Evolutionary conservation across 2,113 vertebrate genomes (phyloP), one percentile per base, ranked within the genome.

Genomic region (Ibidorhyncha struthersii): DNA sequence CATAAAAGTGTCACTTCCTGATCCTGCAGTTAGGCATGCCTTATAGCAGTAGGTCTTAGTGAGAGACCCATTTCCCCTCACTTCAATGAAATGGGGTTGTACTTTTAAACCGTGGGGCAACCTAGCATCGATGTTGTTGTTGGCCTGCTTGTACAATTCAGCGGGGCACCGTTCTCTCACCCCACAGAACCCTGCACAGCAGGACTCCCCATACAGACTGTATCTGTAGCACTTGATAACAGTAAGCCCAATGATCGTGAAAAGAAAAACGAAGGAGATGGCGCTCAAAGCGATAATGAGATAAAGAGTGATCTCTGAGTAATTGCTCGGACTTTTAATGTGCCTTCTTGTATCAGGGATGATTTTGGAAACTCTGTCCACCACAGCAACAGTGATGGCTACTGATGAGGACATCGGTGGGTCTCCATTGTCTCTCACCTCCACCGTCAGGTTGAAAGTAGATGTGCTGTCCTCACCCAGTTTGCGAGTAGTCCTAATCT

Each of bases 11-110:
- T 99, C 99, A 85, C 99, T 99, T 98, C 99, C 99, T 36, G 99
- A 99, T 10, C 99, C 99, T 23, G 99, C 98, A 4, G 99, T 99
- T 95, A 99, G 97, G 89, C 99, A 99, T 29, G 99, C 99, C 97
- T 99, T 99, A 97, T 99, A 99, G 98, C 99, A 99, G 98, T 99
- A 99, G 17, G 99, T 99, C 98, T 99, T 99, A 49, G 99, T 99
- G 92, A 99, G 97, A 85, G 99, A 99, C 85, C 99, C 99, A 17
- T 99, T 99, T 81, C 99, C 99, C 89, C 99, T 98, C 93, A 99
- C 99, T 96, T 99, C 99, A 90, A 99, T 99, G 96, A 99, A 99
- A 97, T 99, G 99, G 34, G 99, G 99, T 88, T 99, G 99, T 15
- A 99, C 99, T 98, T 99, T 99, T 83, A 99, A 98, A 97, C 99